Evolutionary conservation across 1,140 invertebrate genomes (phyloP), one percentile per base, ranked within the genome.

Genomic region (Aporrectodea caliginosa): DNA sequence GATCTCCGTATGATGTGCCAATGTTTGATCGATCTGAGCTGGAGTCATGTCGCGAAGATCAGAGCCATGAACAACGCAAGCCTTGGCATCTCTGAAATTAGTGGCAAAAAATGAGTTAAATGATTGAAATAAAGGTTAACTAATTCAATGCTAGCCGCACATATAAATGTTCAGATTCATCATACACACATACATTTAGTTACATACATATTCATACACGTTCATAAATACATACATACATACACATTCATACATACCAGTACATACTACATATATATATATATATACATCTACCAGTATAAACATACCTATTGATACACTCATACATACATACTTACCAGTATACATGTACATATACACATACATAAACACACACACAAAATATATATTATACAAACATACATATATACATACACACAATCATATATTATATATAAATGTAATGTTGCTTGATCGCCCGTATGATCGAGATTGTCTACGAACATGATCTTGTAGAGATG

Each of bases 1-100:
- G 89, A 98, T 98, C 91, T 98, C 96, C 77, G 94, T 94, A 90
- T 98, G 96, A 87, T 96, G 93, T 91, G 91, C 80, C 82, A 98
- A 91, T 86, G 98, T 95, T 86, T 97, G 94, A 87, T 97, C 95
- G 82, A 98, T 89, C 86, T 95, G 92, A 69, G 96, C 94, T 76
- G 91, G 91, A 80, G 91, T 91, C 82, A 98, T 91, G 84, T 98
- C 95, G 84, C 94, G 91, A 82, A 98, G 91, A 89, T 98, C 95
- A 82, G 92, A 93, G 85, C 97, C 97, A 88, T 98, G 95, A 80
- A 98, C 92, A 78, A 98, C 97, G 80, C 95, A 95, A 72, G 96
- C 96, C 87, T 96, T 96, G 34, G 96, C 96, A 88, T 97, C 75
- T 1, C 74, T 76, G 43, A 31, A 34, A 6, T 74, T 2, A 6